Conservation (phyloP, 2,113 vertebrate genomes). For the Oryzias curvinotus region DNA sequence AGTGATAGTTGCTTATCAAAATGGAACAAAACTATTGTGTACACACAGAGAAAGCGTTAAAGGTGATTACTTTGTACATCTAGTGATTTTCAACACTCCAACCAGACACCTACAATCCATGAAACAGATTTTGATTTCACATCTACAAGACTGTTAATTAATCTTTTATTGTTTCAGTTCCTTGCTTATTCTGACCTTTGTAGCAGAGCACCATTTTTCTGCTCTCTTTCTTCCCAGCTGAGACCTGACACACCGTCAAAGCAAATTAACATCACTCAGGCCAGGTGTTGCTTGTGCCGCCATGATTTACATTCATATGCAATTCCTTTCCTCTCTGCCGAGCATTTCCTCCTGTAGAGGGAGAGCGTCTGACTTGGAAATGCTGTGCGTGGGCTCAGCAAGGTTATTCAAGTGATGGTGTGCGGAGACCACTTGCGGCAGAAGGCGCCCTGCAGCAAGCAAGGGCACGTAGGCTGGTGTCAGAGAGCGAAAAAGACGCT, state of each 20-base stretch:
- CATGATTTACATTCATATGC: conserved; percentile 19
- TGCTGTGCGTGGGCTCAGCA: conserved; percentile 17
- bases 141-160: conserved; percentile 10
- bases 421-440: conserved; percentile 42
- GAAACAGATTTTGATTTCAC: conserved; percentile 9
- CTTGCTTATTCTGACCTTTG: conserved; percentile 49
- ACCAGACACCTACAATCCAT: conserved; percentile 7
- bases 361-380: conserved; percentile 25
- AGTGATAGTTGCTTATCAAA: conserved; percentile 10
- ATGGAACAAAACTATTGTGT: background rate
- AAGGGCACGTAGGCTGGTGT: conserved; percentile 18
- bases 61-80: too few relatives aligned
- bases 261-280: conserved; percentile 48
- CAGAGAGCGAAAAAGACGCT: conserved; percentile 9
- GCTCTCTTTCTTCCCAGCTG: conserved; percentile 18
- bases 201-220: conserved; percentile 14
- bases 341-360: background rate
- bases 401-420: conserved; percentile 50
- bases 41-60: background rate
- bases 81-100: background rate
- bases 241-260: conserved; percentile 6
- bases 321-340: conserved; percentile 4
- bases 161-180: conserved; percentile 29
- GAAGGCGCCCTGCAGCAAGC: conserved; percentile 22
- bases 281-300: conserved; percentile 33